Conservation (phyloP, 2,888 invertebrate genomes). For the Oxycera nigricornis region DNA sequence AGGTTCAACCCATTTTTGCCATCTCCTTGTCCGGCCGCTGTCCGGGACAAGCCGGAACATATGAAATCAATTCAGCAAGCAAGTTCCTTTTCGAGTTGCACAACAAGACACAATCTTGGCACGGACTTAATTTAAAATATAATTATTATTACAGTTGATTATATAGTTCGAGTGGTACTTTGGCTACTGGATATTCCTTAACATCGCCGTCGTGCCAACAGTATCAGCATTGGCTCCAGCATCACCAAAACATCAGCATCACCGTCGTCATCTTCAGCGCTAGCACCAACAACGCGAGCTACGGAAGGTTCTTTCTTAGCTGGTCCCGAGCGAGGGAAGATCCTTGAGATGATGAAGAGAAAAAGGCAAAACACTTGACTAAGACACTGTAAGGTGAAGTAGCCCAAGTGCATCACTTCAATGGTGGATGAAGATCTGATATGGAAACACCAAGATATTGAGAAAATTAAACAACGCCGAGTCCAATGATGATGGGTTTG, state of each 20-base stretch:
- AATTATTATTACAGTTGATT: slow-evolving; percentile 42
- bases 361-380: slow-evolving; percentile 30
- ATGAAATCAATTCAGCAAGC: slow-evolving; percentile 10
- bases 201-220: slow-evolving; percentile 7
- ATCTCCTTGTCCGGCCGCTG: neutral
- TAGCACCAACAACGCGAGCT: slow-evolving; percentile 3
- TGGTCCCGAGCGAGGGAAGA: slow-evolving; percentile 1
- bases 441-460: slow-evolving; percentile 22
- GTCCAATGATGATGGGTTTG: slow-evolving; percentile 28
- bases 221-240: neutral
- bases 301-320: slow-evolving; percentile 12
- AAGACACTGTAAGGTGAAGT: slow-evolving; percentile 24
- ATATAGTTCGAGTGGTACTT: slow-evolving; percentile 39
- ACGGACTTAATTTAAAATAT: slow-evolving; percentile 41
- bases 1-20: slow-evolving; percentile 39
- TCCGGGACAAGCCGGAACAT: neutral
- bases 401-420: slow-evolving; percentile 20
- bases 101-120: slow-evolving; percentile 36
- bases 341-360: slow-evolving; percentile 28
- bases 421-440: slow-evolving; percentile 8
- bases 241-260: neutral
- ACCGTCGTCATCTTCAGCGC: neutral
- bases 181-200: slow-evolving; percentile 37
- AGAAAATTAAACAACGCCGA: slow-evolving; percentile 33
- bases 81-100: slow-evolving; percentile 10